Evolutionary conservation across 1,140 invertebrate species (phyloP).

Genomic region (Diabrotica virgifera): DNA sequence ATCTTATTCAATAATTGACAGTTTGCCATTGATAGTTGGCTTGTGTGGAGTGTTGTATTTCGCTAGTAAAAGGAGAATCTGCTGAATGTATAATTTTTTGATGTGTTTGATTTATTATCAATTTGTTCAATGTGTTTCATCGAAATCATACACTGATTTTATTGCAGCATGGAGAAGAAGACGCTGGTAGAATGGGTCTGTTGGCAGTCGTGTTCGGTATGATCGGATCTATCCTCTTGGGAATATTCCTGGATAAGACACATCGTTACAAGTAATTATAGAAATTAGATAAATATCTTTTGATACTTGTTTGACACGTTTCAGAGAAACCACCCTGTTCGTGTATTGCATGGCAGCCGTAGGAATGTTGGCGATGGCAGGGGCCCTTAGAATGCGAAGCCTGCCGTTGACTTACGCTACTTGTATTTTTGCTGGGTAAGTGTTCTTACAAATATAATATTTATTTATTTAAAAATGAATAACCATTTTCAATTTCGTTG

Average conservation of each 20-base stretch:
- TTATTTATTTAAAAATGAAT: too few relatives aligned
- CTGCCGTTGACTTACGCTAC: conserved; percentile 31
- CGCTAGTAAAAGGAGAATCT: not conserved
- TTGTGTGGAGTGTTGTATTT: too few relatives aligned
- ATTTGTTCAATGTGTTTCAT: not conserved
- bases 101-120: not conserved
- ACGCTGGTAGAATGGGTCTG: conserved; percentile 69
- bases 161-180: conserved; percentile 47
- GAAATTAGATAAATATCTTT: not conserved
- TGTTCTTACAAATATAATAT: not conserved
- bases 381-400: conserved; percentile 22
- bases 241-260: conserved; percentile 66
- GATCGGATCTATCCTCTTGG: conserved; percentile 64
- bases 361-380: conserved; percentile 23
- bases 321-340: conserved; percentile 29
- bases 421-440: conserved; percentile 31
- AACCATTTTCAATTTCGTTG: too few relatives aligned
- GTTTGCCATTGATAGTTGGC: too few relatives aligned
- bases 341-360: conserved; percentile 25
- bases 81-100: not conserved
- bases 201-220: conserved; percentile 67
- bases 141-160: not conserved
- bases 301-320: conserved; percentile 13
- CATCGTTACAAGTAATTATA: conserved; percentile 48
- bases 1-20: too few relatives aligned